Evolutionary conservation across 2,888 invertebrate genomes (phyloP).

Genomic region (Corythucha ciliata): DNA sequence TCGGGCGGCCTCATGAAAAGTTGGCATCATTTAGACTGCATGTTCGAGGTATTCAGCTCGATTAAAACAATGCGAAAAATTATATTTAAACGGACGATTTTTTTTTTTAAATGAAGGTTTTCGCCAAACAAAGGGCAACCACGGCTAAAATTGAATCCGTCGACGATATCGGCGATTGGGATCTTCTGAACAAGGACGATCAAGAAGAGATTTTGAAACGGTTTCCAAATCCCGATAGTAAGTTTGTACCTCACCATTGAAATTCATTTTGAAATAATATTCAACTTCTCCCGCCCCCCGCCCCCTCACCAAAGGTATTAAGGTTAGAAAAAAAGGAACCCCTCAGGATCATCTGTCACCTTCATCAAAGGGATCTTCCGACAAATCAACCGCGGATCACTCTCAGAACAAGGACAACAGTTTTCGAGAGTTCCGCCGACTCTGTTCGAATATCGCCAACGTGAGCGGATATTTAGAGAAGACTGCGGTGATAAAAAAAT

Average conservation of each 20-base stretch:
- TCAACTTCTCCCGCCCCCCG: not conserved
- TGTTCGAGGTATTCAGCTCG: constrained; percentile 32
- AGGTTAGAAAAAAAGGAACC: not conserved
- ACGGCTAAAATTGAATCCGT: constrained; percentile 71
- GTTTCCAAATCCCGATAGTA: constrained; percentile 35
- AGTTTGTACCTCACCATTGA: constrained; percentile 14
- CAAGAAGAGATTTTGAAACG: constrained; percentile 50
- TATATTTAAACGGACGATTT: too few species aligned
- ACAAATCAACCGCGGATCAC: too few species aligned
- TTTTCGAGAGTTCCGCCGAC: constrained; percentile 63
- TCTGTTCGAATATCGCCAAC: constrained; percentile 69
- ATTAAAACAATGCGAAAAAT: too few species aligned
- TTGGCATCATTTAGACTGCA: constrained; percentile 71
- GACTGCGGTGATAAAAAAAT: constrained; percentile 58
- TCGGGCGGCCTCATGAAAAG: constrained; percentile 67
- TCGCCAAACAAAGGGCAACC: constrained; percentile 65
- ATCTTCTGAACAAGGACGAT: constrained; percentile 55
- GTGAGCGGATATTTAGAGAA: constrained; percentile 74
- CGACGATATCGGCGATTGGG: constrained; percentile 72
- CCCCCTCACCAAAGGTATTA: not conserved
- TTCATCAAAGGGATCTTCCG: too few species aligned
- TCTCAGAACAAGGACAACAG: constrained; percentile 51
- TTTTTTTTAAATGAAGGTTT: constrained; percentile 52
- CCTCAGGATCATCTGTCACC: too few species aligned
- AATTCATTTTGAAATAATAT: constrained; percentile 2